A percentile compares a stretch with the other conserved stretches of the same genome.
Conservation (phyloP, 2,113 vertebrate species). For the Mastomys natalensis region DNA sequence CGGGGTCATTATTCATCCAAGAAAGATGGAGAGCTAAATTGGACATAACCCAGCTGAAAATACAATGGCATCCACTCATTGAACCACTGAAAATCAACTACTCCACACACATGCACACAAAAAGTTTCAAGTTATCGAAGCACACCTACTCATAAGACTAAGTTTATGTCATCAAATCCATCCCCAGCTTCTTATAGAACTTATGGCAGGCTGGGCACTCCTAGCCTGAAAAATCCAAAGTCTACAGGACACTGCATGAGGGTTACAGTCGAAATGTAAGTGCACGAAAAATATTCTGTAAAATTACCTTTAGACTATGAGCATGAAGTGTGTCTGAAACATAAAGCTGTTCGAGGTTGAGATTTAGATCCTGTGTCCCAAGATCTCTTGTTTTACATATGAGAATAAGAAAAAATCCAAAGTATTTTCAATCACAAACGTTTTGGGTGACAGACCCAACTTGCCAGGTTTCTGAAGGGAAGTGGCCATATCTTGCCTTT, state of each 20-base stretch:
- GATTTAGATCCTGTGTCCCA: neutral
- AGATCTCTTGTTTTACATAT: neutral
- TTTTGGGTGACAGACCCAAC: neutral
- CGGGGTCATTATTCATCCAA: neutral
- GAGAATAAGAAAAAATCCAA: neutral
- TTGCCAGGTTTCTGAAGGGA: conserved; percentile 10
- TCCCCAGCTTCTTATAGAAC: conserved; percentile 39
- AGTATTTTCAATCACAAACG: neutral
- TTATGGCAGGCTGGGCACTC: neutral
- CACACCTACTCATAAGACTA: neutral
- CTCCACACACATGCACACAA: neutral
- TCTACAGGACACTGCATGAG: neutral
- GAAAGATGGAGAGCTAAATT: neutral
- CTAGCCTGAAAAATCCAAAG: neutral
- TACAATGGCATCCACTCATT: conserved; percentile 18
- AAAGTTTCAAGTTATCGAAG: conserved; percentile 27
- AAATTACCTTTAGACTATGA: neutral
- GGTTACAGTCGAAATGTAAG: neutral
- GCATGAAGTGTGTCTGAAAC: neutral
- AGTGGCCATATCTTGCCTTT: neutral
- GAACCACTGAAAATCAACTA: neutral
- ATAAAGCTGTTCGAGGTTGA: neutral
- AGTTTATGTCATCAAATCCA: conserved; percentile 6
- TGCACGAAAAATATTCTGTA: neutral
- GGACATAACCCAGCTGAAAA: conserved; percentile 14